Evolutionary conservation across 2,888 invertebrate genomes (phyloP), one percentile per base, ranked within the genome.

Genomic region (Drosophila mulleri): DNA sequence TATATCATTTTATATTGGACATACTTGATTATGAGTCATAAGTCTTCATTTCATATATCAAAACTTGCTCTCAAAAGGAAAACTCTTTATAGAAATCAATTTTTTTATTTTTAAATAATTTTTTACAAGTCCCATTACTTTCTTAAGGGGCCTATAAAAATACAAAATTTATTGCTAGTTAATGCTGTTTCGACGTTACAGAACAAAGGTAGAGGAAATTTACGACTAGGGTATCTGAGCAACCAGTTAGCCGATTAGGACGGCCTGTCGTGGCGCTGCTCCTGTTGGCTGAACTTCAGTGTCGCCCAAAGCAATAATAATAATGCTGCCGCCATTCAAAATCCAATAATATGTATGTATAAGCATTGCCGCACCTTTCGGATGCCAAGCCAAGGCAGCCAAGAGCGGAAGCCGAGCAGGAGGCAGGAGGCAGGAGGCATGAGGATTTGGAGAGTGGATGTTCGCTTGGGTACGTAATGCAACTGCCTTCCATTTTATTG

Each of bases 401-500:
- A 6, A 16, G 18, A 3, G 18, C 18, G 8, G 26, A 16, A 35
- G 2, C 11, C 37, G n/a, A 29, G 37, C 14, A 18, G 48, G 29
- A 8, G 20, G 26, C 23, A 14, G 2, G 57, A n/a, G 26, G 26
- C 14, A 18, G 48, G 29, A 8, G 20, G 26, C 23, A 14, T 2
- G 57, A n/a, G 26, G 26, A 32, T 18, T 50, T 32, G 56, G 20
- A 29, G 54, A 54, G 29, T 42, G 52, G 23, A 50, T 50, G 48
- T 54, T 39, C 62, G 35, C 56, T 50, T 50, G 65, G 57, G 45
- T 64, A 45, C 60, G 67, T 75, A 75, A 67, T 71, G 67, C 74
- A 74, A 57, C 74, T 68, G 63, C 78, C 66, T 66, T 64, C 61
- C 67, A 74, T 78, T 78, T 78, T 75, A 82, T 82, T 83, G 84